Evolutionary conservation across 2,888 invertebrate genomes (phyloP).

Genomic region (Myopa testacea): DNA sequence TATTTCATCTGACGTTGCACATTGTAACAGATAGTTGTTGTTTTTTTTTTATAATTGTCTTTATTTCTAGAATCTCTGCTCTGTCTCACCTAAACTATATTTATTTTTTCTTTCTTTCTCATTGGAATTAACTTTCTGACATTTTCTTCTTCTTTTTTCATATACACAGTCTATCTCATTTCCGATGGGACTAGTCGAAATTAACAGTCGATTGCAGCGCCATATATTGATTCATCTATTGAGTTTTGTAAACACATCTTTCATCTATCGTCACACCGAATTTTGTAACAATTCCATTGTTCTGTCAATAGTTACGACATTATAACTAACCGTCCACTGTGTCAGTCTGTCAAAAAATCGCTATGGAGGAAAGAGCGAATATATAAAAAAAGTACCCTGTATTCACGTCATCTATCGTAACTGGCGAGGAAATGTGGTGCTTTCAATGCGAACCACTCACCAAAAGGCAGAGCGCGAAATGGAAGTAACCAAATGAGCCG

Average conservation of each 20-base stretch:
- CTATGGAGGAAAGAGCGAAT: not conserved
- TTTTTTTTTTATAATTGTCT: too few relatives aligned
- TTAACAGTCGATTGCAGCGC: slow-evolving; percentile 3
- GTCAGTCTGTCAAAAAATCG: not conserved
- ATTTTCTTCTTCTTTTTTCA: too few relatives aligned
- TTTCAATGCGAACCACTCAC: not conserved
- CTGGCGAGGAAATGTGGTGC: slow-evolving; percentile 3
- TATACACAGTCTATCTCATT: not conserved
- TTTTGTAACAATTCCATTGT: not conserved
- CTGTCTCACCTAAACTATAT: too few relatives aligned
- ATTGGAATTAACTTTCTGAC: too few relatives aligned
- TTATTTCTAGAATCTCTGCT: too few relatives aligned
- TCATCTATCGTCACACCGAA: not conserved
- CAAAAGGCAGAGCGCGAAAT: not conserved
- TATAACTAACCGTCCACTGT: not conserved
- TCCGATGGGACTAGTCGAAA: slow-evolving; percentile 6
- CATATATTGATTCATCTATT: not conserved
- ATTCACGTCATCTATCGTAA: slow-evolving; percentile 11
- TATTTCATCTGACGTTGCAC: too few relatives aligned
- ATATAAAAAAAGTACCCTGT: not conserved
- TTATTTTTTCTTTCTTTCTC: too few relatives aligned
- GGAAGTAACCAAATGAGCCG: not conserved
- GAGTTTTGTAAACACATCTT: not conserved
- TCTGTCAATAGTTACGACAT: slow-evolving; percentile 6
- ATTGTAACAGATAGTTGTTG: too few relatives aligned